phyloP scores from a whole-genome alignment of 53 echinoderm and acorn worm species.

The Actinopyga echinites region DNA sequence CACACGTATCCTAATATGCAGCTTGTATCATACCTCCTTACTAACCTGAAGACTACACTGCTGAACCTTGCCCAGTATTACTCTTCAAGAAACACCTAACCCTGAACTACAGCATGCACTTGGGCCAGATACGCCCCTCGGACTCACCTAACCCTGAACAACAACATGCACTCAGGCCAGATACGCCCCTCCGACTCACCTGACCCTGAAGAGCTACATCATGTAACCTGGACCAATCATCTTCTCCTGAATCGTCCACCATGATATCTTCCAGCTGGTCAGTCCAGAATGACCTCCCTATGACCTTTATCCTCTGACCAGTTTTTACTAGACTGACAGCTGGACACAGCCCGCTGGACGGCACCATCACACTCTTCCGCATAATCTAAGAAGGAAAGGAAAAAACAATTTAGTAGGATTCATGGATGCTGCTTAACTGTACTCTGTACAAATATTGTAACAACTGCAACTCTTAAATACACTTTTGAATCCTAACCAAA shows the following conservation, averaged over 20 bases:
- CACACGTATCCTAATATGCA: too few relatives aligned
- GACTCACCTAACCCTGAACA: too few relatives aligned
- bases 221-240: constrained; percentile 86
- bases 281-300: constrained; percentile 81
- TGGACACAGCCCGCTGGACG: constrained; percentile 73
- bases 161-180: constrained; percentile 71
- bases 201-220: constrained; percentile 87
- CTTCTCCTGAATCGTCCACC: constrained; percentile 80
- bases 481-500: too few relatives aligned
- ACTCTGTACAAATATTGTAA: too few relatives aligned
- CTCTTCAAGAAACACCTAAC: too few relatives aligned
- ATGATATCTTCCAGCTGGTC: constrained; percentile 90
- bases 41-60: too few relatives aligned
- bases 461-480: too few relatives aligned
- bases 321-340: constrained; percentile 78
- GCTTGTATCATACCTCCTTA: too few relatives aligned
- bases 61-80: too few relatives aligned
- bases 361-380: constrained; percentile 58
- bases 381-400: constrained; percentile 42
- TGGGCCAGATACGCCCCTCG: too few relatives aligned
- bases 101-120: too few relatives aligned
- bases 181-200: constrained; percentile 42
- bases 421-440: too few relatives aligned
- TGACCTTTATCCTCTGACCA: constrained; percentile 72
- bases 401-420: neutral